Evolutionary conservation across 2,113 vertebrate genomes (phyloP), one percentile per base, ranked within the genome.

Genomic region (Oenanthe melanoleuca): DNA sequence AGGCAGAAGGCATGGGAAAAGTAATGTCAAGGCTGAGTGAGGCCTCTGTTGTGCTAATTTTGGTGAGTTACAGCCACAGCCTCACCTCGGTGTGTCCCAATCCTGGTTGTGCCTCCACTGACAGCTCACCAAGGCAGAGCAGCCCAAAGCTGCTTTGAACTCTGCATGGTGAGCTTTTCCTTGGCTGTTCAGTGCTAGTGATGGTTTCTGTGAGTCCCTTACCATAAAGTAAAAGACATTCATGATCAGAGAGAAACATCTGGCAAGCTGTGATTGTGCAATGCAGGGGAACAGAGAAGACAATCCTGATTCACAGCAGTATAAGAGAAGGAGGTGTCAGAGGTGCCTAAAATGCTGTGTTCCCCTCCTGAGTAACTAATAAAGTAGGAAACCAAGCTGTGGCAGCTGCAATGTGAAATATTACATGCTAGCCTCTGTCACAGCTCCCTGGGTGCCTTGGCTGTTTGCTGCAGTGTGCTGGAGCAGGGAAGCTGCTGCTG

Each of bases 261-360:
- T 1, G 1, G 15, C 8, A 17, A 2, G 3, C 24, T 3, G 2
- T n/a, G 37, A 11, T 67, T 37, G 29, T 17, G 3, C 33, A 40
- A 55, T 0, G 0, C 12, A 49, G 26, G 13, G 56, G 13, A 59
- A n/a, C 12, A 71, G 64, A 61, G 34, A 24, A 56, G 19, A 25
- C 0, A 5, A 38, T 52, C 37, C 52, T 42, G 21, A 47, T 72
- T 79, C 44, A 42, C 1, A 0, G 14, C 31, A 37, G 19, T 33
- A 6, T 56, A 59, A 52, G 34, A 73, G 53, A 64, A 89, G 37
- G 22, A 73, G 38, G 15, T 71, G 31, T 28, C 21, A 82, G 70
- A 93, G 57, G 20, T 6, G 0, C 2, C 1, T 82, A 22, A 85
- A 89, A 64, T 8, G 18, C 1, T 47, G 38, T 5, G 2, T 25